Evolutionary conservation across 2,113 vertebrate species (phyloP), one percentile per base, ranked within the genome.

Genomic region (Ornithorhynchus anatinus): DNA sequence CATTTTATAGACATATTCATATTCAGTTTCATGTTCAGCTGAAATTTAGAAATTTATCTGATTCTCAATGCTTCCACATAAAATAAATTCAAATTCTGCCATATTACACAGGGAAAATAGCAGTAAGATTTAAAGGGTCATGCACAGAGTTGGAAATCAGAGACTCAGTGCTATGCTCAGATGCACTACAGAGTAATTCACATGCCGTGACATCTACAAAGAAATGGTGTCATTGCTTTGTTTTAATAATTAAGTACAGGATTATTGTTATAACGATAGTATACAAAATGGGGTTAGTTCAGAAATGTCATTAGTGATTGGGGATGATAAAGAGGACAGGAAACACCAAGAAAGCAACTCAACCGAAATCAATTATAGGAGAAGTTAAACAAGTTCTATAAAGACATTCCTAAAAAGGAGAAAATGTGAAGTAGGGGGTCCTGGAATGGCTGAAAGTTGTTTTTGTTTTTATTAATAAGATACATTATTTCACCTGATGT

Each of bases 31-130:
- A 58, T 5, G 7, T 36, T 3, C 59, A 58, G 37, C 7, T 1
- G 17, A 59, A 52, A 51, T 72, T 22, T 58, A 42, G 72, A 57
- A 59, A 22, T 9, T 23, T 5, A 22, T 47, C 7, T 61, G 15
- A 52, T 69, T 61, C 13, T 72, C 8, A 36, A 8, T 39, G 5
- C 0, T 3, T 31, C 60, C 10, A 14, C 52, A 48, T 65, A 22
- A 52, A 7, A 37, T 48, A 58, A 66, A 52, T 66, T 48, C 19
- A 3, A 39, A 40, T 36, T 45, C 3, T 56, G 4, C 3, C 3
- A 51, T 69, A 79, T 51, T 40, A 67, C 66, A 57, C 53, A 45
- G 7, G 12, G 70, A 54, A 70, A 59, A 45, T 58, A 31, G 40
- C 6, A 3, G 6, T 44, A 38, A 43, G 64, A 39, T 35, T 51